Evolutionary conservation across 64 coral and sea anemone species (phyloP), one percentile per base, ranked within the genome.

Genomic region (Dendrophyllia cribrosa): DNA sequence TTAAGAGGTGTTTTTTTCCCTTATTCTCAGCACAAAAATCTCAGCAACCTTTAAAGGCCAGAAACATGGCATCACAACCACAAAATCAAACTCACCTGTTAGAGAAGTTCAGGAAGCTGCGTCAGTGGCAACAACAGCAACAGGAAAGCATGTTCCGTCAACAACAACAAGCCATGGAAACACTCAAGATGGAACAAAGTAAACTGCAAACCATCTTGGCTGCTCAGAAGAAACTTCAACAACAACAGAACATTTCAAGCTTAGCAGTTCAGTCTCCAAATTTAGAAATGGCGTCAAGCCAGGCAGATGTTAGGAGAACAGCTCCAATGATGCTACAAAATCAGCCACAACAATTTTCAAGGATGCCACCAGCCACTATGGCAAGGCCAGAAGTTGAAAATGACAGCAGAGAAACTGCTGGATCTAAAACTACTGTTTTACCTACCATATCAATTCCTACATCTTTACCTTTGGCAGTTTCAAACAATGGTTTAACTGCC

Each of bases 111-210:
- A 74, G 95, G 16, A 92, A 97, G 43, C 81, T 97, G 24, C 92
- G 95, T 7, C 95, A 91, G 16, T 97, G 95, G 95, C 95, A 97
- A 52, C 95, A 94, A 51, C 95, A 97, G 26, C 95, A 97, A 60
- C 95, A 97, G 56, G 92, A 97, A 66, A 97, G 81, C 76, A 97
- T 97, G 95, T 94, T 88, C 53, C 85, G 79, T 45, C 91, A 97
- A 71, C 95, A 97, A 64, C 95, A 97, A 24, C 87, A 94, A 34
- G 87, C 94, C 59, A 94, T 97, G 95, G 92, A 94, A 75, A 94
- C 89, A 6, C 26, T 97, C 1, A 94, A 65, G 73, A 87, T 90
- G 75, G 90, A 97, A 60, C 92, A 97, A 58, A 89, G 93, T 58
- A 86, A 94, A 60, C 64, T 97, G 45, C 92, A 97, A 62, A 86